phyloP scores from a whole-genome alignment of 2,113 vertebrate species.

The Cygnus atratus region DNA sequence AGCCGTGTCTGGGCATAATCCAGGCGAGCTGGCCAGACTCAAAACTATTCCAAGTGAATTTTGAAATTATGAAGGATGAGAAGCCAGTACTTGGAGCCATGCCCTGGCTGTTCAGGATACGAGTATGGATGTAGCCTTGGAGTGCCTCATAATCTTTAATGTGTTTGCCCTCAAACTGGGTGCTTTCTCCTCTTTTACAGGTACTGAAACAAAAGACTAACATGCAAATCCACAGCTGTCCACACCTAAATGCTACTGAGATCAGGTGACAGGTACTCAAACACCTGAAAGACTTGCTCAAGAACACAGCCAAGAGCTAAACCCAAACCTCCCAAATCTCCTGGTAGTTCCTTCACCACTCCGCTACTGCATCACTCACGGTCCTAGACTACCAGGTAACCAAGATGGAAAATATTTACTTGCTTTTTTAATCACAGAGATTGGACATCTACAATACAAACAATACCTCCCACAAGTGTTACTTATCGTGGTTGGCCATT shows the following conservation, averaged over 20 bases:
- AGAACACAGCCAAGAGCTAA: neutral
- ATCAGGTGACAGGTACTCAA: neutral
- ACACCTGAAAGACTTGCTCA: neutral
- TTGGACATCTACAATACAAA: neutral
- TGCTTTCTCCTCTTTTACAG: neutral
- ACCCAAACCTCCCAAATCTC: neutral
- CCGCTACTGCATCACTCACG: accelerated
- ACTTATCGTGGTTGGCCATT: neutral
- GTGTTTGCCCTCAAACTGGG: neutral
- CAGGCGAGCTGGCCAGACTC: too few relatives aligned
- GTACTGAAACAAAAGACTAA: neutral
- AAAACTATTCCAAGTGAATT: neutral
- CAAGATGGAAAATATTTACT: neutral
- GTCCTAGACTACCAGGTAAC: neutral
- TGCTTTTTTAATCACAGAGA: neutral
- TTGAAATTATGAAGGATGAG: neutral
- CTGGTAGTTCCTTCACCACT: neutral
- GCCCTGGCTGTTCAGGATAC: neutral
- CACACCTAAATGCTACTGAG: neutral
- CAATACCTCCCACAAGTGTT: neutral
- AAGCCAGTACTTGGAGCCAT: neutral
- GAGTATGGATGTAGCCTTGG: neutral
- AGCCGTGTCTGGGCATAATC: neutral
- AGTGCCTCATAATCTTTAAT: neutral
- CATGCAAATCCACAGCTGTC: neutral